Conservation (phyloP, 1,140 invertebrate species). For the Eurosta solidaginis region DNA sequence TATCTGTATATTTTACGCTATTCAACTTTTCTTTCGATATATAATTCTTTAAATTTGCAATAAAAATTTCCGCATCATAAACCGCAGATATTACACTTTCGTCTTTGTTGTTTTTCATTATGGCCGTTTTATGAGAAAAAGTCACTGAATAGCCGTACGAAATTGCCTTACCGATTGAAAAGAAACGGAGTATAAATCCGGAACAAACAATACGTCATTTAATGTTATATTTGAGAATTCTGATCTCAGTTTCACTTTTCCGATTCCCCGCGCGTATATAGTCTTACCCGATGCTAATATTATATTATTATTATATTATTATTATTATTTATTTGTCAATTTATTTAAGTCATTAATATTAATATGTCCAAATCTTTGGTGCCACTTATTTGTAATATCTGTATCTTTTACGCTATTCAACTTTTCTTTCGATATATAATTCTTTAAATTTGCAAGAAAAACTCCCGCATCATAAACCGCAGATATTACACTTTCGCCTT, state of each 20-base stretch:
- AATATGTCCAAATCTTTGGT: background rate
- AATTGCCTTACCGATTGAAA: conserved; percentile 13
- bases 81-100: background rate
- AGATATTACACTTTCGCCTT: background rate
- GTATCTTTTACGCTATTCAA: conserved; percentile 3
- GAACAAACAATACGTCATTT: conserved; percentile 28
- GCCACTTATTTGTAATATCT: background rate
- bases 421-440: background rate
- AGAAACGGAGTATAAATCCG: no score
- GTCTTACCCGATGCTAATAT: conserved; percentile 25
- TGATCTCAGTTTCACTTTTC: conserved; percentile 17
- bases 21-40: background rate
- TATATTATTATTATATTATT: no score
- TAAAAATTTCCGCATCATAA: background rate
- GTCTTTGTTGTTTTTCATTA: conserved; percentile 4
- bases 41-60: background rate
- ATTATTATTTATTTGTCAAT: conserved; percentile 15
- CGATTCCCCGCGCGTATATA: conserved; percentile 2
- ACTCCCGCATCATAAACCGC: background rate
- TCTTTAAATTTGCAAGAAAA: conserved; percentile 17
- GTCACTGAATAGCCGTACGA: background rate
- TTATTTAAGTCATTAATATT: conserved; percentile 9
- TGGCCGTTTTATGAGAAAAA: conserved; percentile 1
- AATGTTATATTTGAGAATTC: background rate
- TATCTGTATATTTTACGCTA: background rate